A percentile compares a stretch with the other conserved stretches of the same genome.
These are phyloP conservation scores for Aspidiotus destructor DNA, from an alignment of 2,888 invertebrate species.

Conservation along the genomic window DNA sequence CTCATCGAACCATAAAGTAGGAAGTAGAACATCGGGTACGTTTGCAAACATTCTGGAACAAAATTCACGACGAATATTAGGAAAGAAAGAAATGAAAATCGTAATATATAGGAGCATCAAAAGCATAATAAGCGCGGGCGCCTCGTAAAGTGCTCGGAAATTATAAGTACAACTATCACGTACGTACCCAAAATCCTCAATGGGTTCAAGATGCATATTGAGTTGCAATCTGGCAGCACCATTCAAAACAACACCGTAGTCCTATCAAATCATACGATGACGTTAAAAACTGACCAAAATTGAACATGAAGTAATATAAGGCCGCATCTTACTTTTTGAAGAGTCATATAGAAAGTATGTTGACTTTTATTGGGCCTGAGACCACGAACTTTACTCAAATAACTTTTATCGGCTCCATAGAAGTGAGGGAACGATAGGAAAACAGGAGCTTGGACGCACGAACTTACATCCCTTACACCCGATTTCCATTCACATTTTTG, in stretches of 20 bases:
- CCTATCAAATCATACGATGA: conserved; percentile 40
- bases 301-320: too few relatives aligned
- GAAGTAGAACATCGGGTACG: conserved; percentile 59
- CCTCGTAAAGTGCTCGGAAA: too few relatives aligned
- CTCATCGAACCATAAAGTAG: conserved; percentile 71
- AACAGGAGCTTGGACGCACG: conserved; percentile 41
- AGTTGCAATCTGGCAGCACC: conserved; percentile 69
- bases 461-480: conserved; percentile 40
- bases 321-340: conserved; percentile 57
- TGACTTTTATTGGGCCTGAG: conserved; percentile 41
- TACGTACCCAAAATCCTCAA: conserved; percentile 49
- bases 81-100: too few relatives aligned
- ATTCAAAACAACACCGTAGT: conserved; percentile 62
- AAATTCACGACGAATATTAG: conserved; percentile 33
- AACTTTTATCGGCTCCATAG: conserved; percentile 42
- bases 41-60: conserved; percentile 54
- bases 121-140: too few relatives aligned
- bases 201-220: conserved; percentile 53
- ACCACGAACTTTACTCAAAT: conserved; percentile 42
- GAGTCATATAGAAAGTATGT: conserved; percentile 45
- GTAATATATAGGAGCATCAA: too few relatives aligned
- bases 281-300: too few relatives aligned
- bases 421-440: conserved; percentile 46
- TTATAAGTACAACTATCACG: too few relatives aligned
- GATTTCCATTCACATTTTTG: conserved; percentile 37